phyloP scores from a whole-genome alignment of 1,140 invertebrate species.

The Brachystomella parvula region DNA sequence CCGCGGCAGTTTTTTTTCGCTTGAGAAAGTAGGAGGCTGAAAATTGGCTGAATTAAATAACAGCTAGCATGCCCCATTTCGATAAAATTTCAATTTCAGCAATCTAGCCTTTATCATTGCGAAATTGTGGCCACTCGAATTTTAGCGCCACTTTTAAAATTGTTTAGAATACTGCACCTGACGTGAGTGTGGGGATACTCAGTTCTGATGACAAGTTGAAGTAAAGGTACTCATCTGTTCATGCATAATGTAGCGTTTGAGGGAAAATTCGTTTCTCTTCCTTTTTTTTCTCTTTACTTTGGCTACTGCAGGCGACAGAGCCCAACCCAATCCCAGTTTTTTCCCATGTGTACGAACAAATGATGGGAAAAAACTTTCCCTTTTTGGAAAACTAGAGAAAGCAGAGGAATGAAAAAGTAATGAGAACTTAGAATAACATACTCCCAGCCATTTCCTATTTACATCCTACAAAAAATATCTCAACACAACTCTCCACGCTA shows the following conservation, averaged over 20 bases:
- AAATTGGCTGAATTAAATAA: no score
- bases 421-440: constrained; percentile 10
- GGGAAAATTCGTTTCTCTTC: background rate
- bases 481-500: no score
- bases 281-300: background rate
- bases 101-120: no score
- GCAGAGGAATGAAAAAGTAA: constrained; percentile 19
- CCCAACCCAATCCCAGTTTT: no score
- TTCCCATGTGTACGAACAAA: background rate
- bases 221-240: constrained; percentile 12
- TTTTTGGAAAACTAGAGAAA: background rate
- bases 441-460: constrained; percentile 3
- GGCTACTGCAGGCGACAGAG: background rate
- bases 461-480: background rate
- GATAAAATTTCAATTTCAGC: no score
- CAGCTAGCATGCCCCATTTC: no score
- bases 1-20: no score
- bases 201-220: constrained; percentile 12
- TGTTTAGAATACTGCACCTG: no score
- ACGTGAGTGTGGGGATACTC: no score
- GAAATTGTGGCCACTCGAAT: no score
- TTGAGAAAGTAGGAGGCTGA: no score
- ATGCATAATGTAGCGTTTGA: constrained; percentile 20
- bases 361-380: background rate
- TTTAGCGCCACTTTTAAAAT: no score